Evolutionary conservation across 2,797 vertebrate species (phyloP), one percentile per base, ranked within the genome.

Genomic region (Oreochromis grahami): DNA sequence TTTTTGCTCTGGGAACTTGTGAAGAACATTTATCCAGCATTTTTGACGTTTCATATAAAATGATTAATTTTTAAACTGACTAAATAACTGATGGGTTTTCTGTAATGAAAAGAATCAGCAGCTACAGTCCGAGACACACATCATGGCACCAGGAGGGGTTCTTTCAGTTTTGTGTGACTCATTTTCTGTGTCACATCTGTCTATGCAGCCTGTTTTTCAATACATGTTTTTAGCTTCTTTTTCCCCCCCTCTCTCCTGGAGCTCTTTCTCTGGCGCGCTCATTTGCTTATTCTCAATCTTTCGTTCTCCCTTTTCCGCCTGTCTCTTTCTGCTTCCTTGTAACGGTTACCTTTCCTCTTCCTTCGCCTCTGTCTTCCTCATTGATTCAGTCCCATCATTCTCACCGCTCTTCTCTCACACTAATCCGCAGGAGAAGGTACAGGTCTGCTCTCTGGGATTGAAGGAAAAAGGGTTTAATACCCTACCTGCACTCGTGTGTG

Each of bases 391-490:
- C 83, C 85, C 21, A 29, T 90, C 78, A 45, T 63, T 76, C 68
- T 92, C 81, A 80, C 85, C 77, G 81, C 87, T 79, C 77, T 78
- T 79, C 72, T 79, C 85, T 84, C 60, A 53, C 85, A 52, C 90
- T 94, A 92, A 93, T 92, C 92, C 76, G 12, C 70, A 79, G 79
- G 86, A 84, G 88, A 89, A 53, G 55, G 87, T 78, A 53, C 65
- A 14, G 88, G 84, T 88, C 86, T 89, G 87, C 90, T 91, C 85
- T 83, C 45, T 78, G 84, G 87, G 88, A 92, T 88, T 91, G 87
- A 91, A 88, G 84, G 78, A 89, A 92, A 88, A 81, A 84, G 60
- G 83, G 87, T 92, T 91, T 90, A 92, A 93, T 84, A 88, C 89
- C 70, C 24, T 85, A 80, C 76, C 82, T 77, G 12, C 34, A 45